Conservation (phyloP, 2,113 vertebrate genomes). For the Eonycteris spelaea region DNA sequence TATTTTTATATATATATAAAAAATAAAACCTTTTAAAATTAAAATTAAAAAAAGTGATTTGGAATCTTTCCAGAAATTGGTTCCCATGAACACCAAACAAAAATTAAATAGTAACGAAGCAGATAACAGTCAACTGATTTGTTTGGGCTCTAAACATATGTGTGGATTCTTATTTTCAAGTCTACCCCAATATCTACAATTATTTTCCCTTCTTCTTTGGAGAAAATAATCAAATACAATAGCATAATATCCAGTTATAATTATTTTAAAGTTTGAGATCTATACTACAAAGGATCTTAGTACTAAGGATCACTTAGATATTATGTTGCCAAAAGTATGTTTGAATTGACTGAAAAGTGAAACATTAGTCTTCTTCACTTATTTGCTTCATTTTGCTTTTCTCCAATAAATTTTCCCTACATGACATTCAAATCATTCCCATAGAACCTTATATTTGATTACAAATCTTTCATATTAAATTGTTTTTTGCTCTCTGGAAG, state of each 20-base stretch:
- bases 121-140: neutral
- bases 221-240: neutral
- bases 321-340: neutral
- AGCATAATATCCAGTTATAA: neutral
- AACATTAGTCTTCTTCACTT: neutral
- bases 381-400: constrained; percentile 31
- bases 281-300: neutral
- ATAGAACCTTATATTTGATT: neutral
- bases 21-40: constrained; percentile 2
- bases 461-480: neutral
- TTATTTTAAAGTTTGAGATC: constrained; percentile 15
- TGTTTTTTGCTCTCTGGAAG: neutral
- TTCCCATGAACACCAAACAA: neutral
- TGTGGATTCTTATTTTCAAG: constrained; percentile 13
- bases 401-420: neutral
- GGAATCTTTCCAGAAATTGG: neutral
- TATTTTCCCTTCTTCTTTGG: neutral
- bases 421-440: neutral
- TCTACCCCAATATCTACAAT: neutral
- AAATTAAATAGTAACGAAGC: neutral
- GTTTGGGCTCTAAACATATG: neutral
- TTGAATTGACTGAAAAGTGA: neutral
- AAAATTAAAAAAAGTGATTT: neutral
- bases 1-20: neutral
- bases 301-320: neutral